Evolutionary conservation across 2,888 invertebrate genomes (phyloP), one percentile per base, ranked within the genome.

Genomic region (Ligdia adustata): DNA sequence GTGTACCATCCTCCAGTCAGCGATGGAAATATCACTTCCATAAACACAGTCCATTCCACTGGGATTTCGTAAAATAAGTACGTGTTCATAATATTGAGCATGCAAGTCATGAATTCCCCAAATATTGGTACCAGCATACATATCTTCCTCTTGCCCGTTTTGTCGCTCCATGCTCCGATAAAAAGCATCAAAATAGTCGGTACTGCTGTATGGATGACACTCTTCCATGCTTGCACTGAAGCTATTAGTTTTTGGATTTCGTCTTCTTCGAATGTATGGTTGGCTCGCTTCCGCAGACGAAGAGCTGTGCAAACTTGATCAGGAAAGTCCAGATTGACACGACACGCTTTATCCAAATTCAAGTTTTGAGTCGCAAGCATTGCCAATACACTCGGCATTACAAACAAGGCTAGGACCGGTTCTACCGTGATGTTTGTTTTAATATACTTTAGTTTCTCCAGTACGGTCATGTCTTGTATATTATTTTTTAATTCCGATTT

Each of bases 281-380:
- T 94, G 0, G 91, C 92, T 1, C 95, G 94, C 60, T 94, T 92
- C 34, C 96, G 90, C 0, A 92, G 87, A 0, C 93, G 92, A 12
- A 96, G 77, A 0, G 95, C 94, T 51, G 93, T 93, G 69, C 96
- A 97, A 0, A 96, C 92, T 29, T 91, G 91, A 34, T 93, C 92
- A 0, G 92, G 89, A 60, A 94, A 96, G 0, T 83, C 91, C 57
- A 96, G 85, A 71, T 96, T 96, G 0, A 96, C 96, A 27, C 95
- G 85, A 64, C 96, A 97, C 0, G 96, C 96, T 77, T 96, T 96
- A 69, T 96, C 96, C 65, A 96, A 87, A 77, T 95, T 95, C 27
- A 96, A 82, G 80, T 96, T 96, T 76, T 96, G 96, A 4, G 95
- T 95, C 18, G 96, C 96, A 55, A 96, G 72, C 63, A 93, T 92